Evolutionary conservation across 2,113 vertebrate species (phyloP), one percentile per base, ranked within the genome.

Genomic region (Otus sunia): DNA sequence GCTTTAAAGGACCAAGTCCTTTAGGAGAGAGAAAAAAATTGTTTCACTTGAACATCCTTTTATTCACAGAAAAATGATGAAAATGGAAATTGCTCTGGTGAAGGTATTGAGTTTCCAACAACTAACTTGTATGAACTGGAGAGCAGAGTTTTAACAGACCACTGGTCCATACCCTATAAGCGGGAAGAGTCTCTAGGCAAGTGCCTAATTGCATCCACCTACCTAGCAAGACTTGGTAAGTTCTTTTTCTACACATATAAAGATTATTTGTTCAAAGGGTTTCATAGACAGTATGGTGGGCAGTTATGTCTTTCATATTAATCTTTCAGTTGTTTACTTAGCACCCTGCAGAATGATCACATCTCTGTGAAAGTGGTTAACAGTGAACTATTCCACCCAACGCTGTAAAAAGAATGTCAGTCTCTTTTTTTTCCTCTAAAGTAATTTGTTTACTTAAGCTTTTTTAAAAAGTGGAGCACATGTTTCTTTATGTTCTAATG

Each of bases 91-190:
- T 99, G 99, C 97, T 99, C 99, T 9, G 99, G 98, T 41, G 99
- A 98, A 97, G 99, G 98, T 92, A 99, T 99, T 98, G 99, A 99
- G 97, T 99, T 99, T 96, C 99, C 99, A 97, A 99, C 99, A 97
- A 99, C 99, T 41, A 99, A 99, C 96, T 97, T 99, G 92, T 99
- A 99, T 66, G 99, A 99, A 92, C 97, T 99, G 98, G 99, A 99
- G 98, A 99, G 99, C 95, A 98, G 99, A 52, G 99, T 99, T 94
- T 98, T 99, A 91, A 99, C 99, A 43, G 99, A 99, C 96, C 99
- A 99, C 94, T 99, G 99, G 99, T 99, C 99, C 86, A 99, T 99
- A 94, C 99, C 99, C 13, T 99, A 99, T 94, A 99, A 99, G 97
- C 97, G 99, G 64, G 99, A 99, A 69, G 99, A 99, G 95, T 99